A percentile compares a stretch with the other conserved stretches of the same genome.
These are phyloP conservation scores for Bembecia ichneumoniformis DNA, from an alignment of 2,888 invertebrate species.

Conservation along the genomic window DNA sequence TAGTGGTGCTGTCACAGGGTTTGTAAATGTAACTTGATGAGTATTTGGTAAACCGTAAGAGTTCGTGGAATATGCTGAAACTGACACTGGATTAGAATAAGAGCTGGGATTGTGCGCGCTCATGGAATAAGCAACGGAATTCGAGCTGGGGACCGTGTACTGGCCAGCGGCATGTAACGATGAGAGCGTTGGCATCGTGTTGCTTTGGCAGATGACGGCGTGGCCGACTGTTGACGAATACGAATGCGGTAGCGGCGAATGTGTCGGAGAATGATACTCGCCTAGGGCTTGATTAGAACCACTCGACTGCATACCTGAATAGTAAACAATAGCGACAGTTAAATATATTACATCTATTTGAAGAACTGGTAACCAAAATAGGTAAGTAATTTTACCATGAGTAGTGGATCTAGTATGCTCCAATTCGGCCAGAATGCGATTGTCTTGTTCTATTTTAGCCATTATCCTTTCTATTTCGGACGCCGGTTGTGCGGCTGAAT, in stretches of 20 bases:
- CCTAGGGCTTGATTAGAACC: slow-evolving; percentile 80
- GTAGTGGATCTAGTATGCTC: slow-evolving; percentile 86
- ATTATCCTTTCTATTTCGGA: slow-evolving; percentile 93
- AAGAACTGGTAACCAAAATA: neutral
- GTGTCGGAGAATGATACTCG: slow-evolving; percentile 75
- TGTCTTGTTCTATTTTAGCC: slow-evolving; percentile 94
- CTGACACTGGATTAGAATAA: slow-evolving; percentile 66
- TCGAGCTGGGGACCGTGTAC: slow-evolving; percentile 61
- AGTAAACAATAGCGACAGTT: neutral
- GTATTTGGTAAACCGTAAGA: slow-evolving; percentile 60
- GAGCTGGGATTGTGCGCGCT: slow-evolving; percentile 66
- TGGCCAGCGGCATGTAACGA: slow-evolving; percentile 61
- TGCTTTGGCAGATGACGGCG: slow-evolving; percentile 73
- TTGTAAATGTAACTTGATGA: slow-evolving; percentile 67
- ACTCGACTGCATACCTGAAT: slow-evolving; percentile 74
- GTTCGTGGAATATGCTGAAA: slow-evolving; percentile 60
- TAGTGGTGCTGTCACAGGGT: slow-evolving; percentile 62
- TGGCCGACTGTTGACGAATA: slow-evolving; percentile 53
- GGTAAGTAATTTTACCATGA: slow-evolving; percentile 53
- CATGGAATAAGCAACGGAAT: slow-evolving; percentile 64
- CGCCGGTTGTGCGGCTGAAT: slow-evolving; percentile 59
- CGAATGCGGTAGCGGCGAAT: slow-evolving; percentile 72
- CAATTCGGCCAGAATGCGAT: slow-evolving; percentile 89
- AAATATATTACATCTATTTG: neutral
- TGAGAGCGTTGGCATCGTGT: slow-evolving; percentile 75